Conservation (phyloP, 2,888 invertebrate species). For the Pyrgus malvae region DNA sequence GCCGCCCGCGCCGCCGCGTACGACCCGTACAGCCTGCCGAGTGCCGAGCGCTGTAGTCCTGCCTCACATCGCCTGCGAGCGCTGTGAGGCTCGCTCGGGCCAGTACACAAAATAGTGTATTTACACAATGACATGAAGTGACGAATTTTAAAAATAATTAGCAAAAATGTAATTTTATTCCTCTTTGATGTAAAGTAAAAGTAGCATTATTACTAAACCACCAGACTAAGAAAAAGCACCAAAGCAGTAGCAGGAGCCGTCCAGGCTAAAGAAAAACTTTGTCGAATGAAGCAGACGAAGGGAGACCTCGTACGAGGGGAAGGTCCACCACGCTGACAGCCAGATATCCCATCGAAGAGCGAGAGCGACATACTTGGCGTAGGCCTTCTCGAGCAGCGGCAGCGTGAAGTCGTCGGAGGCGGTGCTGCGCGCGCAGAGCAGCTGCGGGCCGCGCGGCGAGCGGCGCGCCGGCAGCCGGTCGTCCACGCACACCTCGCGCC, state of each 20-base stretch:
- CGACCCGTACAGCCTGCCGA: slow-evolving; percentile 84
- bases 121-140: too few relatives aligned
- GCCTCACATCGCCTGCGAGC: too few relatives aligned
- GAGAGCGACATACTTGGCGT: slow-evolving; percentile 84
- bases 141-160: too few relatives aligned
- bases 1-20: slow-evolving; percentile 71
- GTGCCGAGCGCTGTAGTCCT: too few relatives aligned
- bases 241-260: neutral
- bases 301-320: too few relatives aligned
- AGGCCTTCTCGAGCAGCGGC: slow-evolving; percentile 89
- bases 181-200: too few relatives aligned
- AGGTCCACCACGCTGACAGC: too few relatives aligned
- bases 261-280: too few relatives aligned
- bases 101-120: neutral
- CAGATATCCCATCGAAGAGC: neutral
- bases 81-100: too few relatives aligned
- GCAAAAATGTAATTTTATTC: too few relatives aligned
- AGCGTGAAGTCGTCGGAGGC: slow-evolving; percentile 86
- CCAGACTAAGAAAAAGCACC: neutral
- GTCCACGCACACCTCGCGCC: slow-evolving; percentile 89
- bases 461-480: slow-evolving; percentile 86
- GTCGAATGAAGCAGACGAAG: too few relatives aligned
- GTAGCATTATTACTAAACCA: too few relatives aligned
- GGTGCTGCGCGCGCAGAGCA: slow-evolving; percentile 82
- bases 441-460: slow-evolving; percentile 45